These are phyloP conservation scores for Tyria jacobaeae DNA, from an alignment of 2,888 invertebrate genomes.

Conservation along the genomic window DNA sequence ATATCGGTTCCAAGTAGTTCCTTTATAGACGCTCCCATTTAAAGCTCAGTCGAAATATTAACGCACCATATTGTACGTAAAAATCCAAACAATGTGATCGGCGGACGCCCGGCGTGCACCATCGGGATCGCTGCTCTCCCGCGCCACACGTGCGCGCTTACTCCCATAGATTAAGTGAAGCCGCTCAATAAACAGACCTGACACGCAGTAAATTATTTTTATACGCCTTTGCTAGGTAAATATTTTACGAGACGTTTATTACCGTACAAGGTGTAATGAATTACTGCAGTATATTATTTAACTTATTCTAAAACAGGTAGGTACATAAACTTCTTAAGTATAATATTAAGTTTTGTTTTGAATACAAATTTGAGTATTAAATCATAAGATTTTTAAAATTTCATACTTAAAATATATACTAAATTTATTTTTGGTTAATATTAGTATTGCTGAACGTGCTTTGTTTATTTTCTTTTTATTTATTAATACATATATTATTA, in stretches of 20 bases:
- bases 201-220: conserved; percentile 44
- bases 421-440: neutral
- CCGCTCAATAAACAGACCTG: conserved; percentile 68
- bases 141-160: conserved; percentile 75
- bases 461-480: neutral
- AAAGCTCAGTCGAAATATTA: conserved; percentile 84
- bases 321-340: conserved; percentile 9
- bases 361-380: neutral
- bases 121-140: conserved; percentile 27
- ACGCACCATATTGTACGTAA: conserved; percentile 82
- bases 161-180: conserved; percentile 59
- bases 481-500: no score
- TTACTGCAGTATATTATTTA: conserved; percentile 18
- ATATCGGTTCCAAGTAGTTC: conserved; percentile 71
- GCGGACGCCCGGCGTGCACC: conserved; percentile 56
- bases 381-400: neutral
- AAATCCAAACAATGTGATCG: conserved; percentile 81
- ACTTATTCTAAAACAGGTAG: conserved; percentile 14
- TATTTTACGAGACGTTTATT: conserved; percentile 29
- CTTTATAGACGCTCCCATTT: conserved; percentile 77
- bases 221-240: conserved; percentile 23
- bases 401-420: no score
- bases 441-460: no score
- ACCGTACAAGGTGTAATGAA: conserved; percentile 21
- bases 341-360: neutral